A percentile compares a stretch with the other conserved stretches of the same genome.
phyloP scores from a whole-genome alignment of 2,113 vertebrate species.

The Nannobrachium achirus region DNA sequence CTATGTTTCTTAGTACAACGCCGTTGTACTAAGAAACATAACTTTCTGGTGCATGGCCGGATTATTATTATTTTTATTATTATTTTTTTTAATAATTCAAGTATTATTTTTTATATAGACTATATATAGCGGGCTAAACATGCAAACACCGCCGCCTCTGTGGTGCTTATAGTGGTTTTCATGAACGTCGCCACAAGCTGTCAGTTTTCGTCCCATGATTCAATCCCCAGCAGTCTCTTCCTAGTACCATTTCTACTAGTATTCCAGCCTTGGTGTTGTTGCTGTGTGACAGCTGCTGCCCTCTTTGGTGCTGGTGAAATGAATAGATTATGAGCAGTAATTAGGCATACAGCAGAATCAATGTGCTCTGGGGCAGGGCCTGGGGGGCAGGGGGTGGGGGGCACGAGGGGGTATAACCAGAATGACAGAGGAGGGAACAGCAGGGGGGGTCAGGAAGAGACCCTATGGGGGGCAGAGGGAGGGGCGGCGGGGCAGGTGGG shows the following conservation, averaged over 20 bases:
- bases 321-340: constrained; percentile 99
- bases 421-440: constrained; percentile 32
- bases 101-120: no score
- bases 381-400: constrained; percentile 82
- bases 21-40: no score
- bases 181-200: constrained; percentile 13
- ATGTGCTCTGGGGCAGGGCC: constrained; percentile 95
- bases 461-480: constrained; percentile 18
- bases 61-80: no score
- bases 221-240: constrained; percentile 35
- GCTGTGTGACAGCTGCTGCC: constrained; percentile 94
- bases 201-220: constrained; percentile 38
- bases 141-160: no score
- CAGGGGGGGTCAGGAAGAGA: constrained; percentile 55
- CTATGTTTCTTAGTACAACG: no score
- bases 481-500: not conserved
- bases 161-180: constrained; percentile 13
- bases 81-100: no score
- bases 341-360: constrained; percentile 99
- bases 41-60: no score
- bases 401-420: not conserved
- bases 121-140: no score
- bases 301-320: constrained; percentile 96
- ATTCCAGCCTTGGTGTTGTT: not conserved
- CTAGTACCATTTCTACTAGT: not conserved